phyloP scores from a whole-genome alignment of 2,888 invertebrate genomes.

The Gasteruption jaculator region DNA sequence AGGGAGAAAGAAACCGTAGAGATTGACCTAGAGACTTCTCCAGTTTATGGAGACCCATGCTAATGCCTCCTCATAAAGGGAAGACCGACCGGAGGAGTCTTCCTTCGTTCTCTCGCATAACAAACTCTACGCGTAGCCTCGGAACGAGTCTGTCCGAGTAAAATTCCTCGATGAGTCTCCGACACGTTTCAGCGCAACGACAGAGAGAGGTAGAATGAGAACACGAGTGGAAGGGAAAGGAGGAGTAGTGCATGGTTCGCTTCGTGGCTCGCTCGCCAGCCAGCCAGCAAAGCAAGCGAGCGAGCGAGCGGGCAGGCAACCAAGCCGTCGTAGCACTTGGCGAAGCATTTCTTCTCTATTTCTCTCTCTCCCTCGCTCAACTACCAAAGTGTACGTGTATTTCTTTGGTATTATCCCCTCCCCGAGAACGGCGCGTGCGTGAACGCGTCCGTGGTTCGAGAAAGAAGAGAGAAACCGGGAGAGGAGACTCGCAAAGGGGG shows the following conservation, averaged over 20 bases:
- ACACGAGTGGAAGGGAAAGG: constrained; percentile 27
- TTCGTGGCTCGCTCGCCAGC: constrained; percentile 43
- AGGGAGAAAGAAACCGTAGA: constrained; percentile 11
- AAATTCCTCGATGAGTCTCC: constrained; percentile 47
- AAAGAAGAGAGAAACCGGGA: constrained; percentile 15
- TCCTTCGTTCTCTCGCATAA: too few species aligned
- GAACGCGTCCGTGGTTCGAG: constrained; percentile 21
- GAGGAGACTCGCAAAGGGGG: constrained; percentile 9
- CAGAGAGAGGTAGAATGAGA: constrained; percentile 11
- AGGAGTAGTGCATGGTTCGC: constrained; percentile 33
- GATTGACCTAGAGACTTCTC: constrained; percentile 47
- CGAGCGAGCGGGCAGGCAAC: constrained; percentile 23
- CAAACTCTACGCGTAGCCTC: constrained; percentile 37
- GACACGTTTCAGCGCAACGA: too few species aligned
- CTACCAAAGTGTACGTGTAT: too few species aligned
- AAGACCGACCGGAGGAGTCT: constrained; percentile 14
- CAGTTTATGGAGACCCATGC: constrained; percentile 37
- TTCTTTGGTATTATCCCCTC: too few species aligned
- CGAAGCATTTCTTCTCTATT: constrained; percentile 33
- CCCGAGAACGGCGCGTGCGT: too few species aligned
- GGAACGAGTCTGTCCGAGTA: constrained; percentile 47
- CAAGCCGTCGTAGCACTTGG: constrained; percentile 47
- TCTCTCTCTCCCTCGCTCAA: constrained; percentile 25
- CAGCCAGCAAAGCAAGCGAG: constrained; percentile 18
- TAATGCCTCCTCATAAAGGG: constrained; percentile 34